Evolutionary conservation across 2,888 invertebrate genomes (phyloP), one percentile per base, ranked within the genome.

Genomic region (Cepaea hortensis): DNA sequence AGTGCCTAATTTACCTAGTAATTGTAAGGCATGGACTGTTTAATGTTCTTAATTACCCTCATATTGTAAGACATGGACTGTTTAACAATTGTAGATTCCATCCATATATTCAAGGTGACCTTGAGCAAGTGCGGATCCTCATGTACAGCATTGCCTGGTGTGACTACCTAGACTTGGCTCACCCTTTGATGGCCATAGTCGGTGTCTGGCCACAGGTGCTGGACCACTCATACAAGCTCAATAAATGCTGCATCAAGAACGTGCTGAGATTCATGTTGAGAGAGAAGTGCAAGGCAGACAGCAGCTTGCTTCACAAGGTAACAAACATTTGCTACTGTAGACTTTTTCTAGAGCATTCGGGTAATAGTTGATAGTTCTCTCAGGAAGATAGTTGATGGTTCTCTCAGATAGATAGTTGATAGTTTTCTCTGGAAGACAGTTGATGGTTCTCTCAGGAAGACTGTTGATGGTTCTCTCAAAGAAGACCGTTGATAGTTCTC

Each of bases 71-170:
- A n/a, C 18, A 68, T 68, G 18, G 20, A 68, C n/a, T 68, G 55
- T 55, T 55, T 55, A 15, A n/a, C 23, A 5, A n/a, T 6, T 46
- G 15, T 75, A 15, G 15, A 11, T n/a, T 75, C 23, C 23, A n/a
- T 75, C 7, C 6, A 15, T 68, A 15, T 68, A n/a, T 15, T 75
- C 23, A 75, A 75, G 87, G 84, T 62, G 84, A 87, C 35, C 72
- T 87, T n/a, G 87, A 84, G 50, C 83, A 87, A 23, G 87, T 73
- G 0, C 9, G 87, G 13, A 72, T 87, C 9, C 80, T 87, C n/a
- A 50, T 80, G 5, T 87, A 87, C 80, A 87, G 61, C 73, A 87
- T 84, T 70, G 87, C 87, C 62, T 87, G 87, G 87, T 87, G 87
- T 73, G 84, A 84, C 23, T 73, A 87, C 48, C 73, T 87, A 4